Evolutionary conservation across 2,113 vertebrate species (phyloP).

Genomic region (Forbesichthys agassizii): DNA sequence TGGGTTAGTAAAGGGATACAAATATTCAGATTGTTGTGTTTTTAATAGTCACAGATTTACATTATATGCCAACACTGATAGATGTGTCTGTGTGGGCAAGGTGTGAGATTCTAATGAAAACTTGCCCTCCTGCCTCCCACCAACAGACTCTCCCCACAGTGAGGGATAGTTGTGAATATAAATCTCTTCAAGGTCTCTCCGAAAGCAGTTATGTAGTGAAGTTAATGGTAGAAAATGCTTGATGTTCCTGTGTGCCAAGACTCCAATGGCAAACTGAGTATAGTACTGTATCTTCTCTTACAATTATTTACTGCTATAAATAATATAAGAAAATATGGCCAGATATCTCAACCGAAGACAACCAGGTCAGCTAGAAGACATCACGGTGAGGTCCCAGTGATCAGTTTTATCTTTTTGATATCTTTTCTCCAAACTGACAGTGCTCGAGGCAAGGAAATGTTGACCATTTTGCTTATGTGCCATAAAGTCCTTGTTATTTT

Average conservation of each 20-base stretch:
- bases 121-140: too few species aligned
- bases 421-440: background rate
- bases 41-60: background rate
- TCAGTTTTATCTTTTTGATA: background rate
- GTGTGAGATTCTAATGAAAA: too few species aligned
- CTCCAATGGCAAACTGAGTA: constrained; percentile 12
- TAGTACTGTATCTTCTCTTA: background rate
- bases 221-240: background rate
- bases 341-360: background rate
- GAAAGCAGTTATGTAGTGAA: background rate
- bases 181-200: constrained; percentile 22
- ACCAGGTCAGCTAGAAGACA: background rate
- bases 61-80: background rate
- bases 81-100: background rate
- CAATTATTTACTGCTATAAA: background rate
- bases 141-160: background rate
- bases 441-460: background rate
- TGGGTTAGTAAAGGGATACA: background rate
- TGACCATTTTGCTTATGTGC: too few species aligned
- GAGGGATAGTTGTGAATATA: background rate
- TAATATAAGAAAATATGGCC: constrained; percentile 5
- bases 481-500: too few species aligned
- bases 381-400: background rate
- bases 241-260: constrained; percentile 5
- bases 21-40: background rate